A percentile compares a stretch with the other conserved stretches of the same genome.
Conservation (phyloP, 2,113 vertebrate species). For the Bubo scandiacus region DNA sequence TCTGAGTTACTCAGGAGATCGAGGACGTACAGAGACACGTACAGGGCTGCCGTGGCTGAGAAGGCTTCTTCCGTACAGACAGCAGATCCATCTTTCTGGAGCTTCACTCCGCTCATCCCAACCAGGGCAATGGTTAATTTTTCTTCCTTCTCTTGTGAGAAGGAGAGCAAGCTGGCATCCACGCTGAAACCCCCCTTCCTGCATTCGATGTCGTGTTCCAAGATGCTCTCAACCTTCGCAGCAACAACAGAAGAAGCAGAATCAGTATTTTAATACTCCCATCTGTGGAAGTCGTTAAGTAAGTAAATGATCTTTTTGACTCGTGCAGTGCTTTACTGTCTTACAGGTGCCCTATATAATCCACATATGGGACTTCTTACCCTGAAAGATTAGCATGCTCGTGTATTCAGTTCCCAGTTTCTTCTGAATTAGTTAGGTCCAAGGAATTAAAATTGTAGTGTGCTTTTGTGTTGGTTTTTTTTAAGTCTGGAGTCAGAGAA, state of each 20-base stretch:
- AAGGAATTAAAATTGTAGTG: background rate
- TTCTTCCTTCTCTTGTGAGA: slow-evolving; percentile 2
- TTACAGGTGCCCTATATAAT: background rate
- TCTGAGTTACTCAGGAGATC: background rate
- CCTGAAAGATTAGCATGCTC: too few species aligned
- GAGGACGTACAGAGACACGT: background rate
- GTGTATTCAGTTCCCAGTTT: background rate
- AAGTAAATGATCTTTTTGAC: background rate
- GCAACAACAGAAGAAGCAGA: background rate
- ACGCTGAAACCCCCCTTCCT: background rate
- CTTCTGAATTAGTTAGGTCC: background rate
- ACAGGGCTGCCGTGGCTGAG: slow-evolving; percentile 33
- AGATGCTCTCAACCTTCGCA: slow-evolving; percentile 41
- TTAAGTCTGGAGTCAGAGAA: background rate
- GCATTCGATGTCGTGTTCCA: background rate
- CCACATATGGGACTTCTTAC: background rate
- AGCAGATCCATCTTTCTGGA: slow-evolving; percentile 7
- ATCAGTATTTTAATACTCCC: background rate
- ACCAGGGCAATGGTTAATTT: slow-evolving; percentile 45
- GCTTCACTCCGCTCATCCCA: slow-evolving; percentile 48
- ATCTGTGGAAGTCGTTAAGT: accelerated
- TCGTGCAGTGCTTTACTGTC: background rate
- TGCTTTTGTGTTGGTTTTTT: background rate
- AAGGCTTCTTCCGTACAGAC: background rate
- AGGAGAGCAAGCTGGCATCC: background rate